Percentiles rank a stretch among this genome's conserved stretches.
phyloP scores from a whole-genome alignment of 2,888 invertebrate genomes.

The Volucella inanis region DNA sequence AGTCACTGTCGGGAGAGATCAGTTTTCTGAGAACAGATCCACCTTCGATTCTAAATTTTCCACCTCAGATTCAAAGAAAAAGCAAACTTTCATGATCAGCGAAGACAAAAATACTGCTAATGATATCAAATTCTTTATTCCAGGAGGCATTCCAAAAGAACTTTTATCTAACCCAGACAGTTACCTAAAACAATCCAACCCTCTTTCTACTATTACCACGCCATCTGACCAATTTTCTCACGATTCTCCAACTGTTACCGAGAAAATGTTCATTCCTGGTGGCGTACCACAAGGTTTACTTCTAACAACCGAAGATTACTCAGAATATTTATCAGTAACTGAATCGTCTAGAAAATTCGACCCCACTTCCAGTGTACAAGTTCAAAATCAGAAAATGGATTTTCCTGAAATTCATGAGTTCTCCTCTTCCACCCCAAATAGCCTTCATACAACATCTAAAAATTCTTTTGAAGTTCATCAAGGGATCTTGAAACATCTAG shows the following conservation, averaged over 20 bases:
- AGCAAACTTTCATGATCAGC: too few relatives aligned
- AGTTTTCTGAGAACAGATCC: not conserved
- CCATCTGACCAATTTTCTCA: not conserved
- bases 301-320: not conserved
- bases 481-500: conserved; percentile 20
- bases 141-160: conserved; percentile 12
- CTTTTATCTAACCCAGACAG: not conserved
- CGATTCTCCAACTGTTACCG: not conserved
- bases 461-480: conserved; percentile 25
- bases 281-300: conserved; percentile 39
- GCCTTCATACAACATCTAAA: too few relatives aligned
- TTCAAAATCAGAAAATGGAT: not conserved
- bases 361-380: not conserved
- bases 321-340: not conserved
- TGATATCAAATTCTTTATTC: not conserved
- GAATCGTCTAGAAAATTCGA: not conserved
- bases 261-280: conserved; percentile 43
- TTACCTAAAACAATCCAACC: not conserved
- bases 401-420: conserved; percentile 9
- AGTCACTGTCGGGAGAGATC: too few relatives aligned
- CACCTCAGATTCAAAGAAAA: not conserved
- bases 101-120: too few relatives aligned
- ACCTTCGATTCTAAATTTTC: not conserved
- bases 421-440: too few relatives aligned
- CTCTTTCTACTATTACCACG: not conserved